Evolutionary conservation across 2,888 invertebrate species (phyloP), one percentile per base, ranked within the genome.

Genomic region (Cremastobaeus sp.): DNA sequence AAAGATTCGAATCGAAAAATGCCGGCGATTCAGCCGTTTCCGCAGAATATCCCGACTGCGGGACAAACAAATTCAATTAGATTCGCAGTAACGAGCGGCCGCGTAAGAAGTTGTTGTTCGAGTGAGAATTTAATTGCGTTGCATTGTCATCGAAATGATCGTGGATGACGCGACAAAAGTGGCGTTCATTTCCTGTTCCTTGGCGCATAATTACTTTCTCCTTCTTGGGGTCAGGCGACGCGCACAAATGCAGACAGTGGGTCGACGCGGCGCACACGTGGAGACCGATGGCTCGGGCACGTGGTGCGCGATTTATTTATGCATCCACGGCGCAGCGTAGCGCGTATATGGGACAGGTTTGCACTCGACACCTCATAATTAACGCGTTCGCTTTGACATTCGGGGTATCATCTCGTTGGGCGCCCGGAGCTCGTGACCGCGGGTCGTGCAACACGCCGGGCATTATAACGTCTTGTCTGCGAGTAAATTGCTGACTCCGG

Each of bases 371-470:
- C 69, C 73, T 71, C 68, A 69, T 74, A 69, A 76, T 76, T 76
- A 76, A 78, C 75, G 76, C 69, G 70, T 69, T 77, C 73, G 55
- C 75, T 75, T 69, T 69, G 77, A 75, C 76, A 74, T 71, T 73
- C 64, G 72, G 73, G 57, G 70, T 68, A 50, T 73, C 70, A 48
- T 74, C 62, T 30, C 43, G 34, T 43, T 48, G 20, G 11, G 12
- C 47, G 45, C 35, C 45, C n/a, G 12, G 14, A 45, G 57, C 45
- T n/a, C 25, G 37, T 28, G 32, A 32, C 9, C 37, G 59, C 41
- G 34, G 25, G 28, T 39, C 14, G 54, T 21, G 15, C 34, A 57
- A n/a, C 32, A 45, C 14, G 35, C 11, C 45, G 37, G 41, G n/a
- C 41, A 50, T 60, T 60, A 50, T 39, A 62, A 62, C 52, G 37